Evolutionary conservation across 1,140 invertebrate genomes (phyloP).

Genomic region (Leptopilina clavipes): DNA sequence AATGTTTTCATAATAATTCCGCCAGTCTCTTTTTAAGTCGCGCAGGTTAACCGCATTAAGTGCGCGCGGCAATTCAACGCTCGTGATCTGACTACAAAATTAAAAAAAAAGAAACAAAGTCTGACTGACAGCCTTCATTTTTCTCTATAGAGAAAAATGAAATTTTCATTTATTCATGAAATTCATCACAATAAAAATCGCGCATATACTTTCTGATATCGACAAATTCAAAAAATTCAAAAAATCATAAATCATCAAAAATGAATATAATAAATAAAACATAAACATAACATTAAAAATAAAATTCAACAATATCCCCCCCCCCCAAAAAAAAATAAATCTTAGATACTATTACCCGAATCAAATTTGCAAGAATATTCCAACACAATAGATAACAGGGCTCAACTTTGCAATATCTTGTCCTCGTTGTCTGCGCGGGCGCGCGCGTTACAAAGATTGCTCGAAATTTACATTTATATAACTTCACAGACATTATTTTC

Average conservation of each 20-base stretch:
- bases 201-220: too few species aligned
- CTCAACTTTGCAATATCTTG: not conserved
- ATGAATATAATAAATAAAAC: too few species aligned
- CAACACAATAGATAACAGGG: too few species aligned
- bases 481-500: conserved; percentile 34
- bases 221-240: too few species aligned
- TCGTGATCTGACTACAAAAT: conserved; percentile 27
- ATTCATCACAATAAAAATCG: not conserved
- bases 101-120: not conserved
- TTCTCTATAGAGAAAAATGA: too few species aligned
- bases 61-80: not conserved
- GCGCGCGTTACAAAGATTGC: not conserved
- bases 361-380: too few species aligned
- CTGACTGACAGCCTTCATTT: conserved; percentile 1
- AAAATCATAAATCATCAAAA: too few species aligned
- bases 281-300: too few species aligned
- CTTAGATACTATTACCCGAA: too few species aligned
- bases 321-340: too few species aligned
- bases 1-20: conserved; percentile 43
- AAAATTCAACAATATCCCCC: too few species aligned
- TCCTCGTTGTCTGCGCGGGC: not conserved
- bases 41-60: conserved; percentile 30
- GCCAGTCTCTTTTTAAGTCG: conserved; percentile 28
- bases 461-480: conserved; percentile 51
- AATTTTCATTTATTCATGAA: conserved; percentile 26